These are phyloP conservation scores for Setipinna tenuifilis DNA, from an alignment of 2,797 vertebrate genomes.

Conservation along the genomic window DNA sequence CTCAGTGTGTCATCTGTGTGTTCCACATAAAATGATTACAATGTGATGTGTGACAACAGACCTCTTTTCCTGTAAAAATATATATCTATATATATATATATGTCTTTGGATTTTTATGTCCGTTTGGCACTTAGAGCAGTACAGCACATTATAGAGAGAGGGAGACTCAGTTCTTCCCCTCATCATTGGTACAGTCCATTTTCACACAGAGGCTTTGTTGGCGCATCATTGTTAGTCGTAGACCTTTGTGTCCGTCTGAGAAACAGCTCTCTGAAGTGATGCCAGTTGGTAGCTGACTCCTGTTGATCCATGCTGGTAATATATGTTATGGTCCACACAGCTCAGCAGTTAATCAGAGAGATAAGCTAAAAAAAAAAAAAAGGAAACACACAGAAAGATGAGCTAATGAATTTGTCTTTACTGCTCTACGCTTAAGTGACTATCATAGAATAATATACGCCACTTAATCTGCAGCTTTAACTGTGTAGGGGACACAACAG, in stretches of 20 bases:
- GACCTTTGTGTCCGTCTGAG: neutral
- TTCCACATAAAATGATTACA: neutral
- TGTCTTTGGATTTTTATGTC: neutral
- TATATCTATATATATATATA: no score
- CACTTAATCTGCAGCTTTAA: slow-evolving; percentile 17
- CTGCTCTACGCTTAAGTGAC: slow-evolving; percentile 5
- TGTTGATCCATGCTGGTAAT: neutral
- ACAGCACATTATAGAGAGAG: neutral
- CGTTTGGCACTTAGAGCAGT: neutral
- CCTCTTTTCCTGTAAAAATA: slow-evolving; percentile 31
- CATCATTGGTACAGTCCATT: neutral
- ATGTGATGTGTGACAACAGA: slow-evolving; percentile 31
- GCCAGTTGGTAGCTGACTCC: neutral
- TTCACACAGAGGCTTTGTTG: neutral
- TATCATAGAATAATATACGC: neutral
- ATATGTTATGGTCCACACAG: neutral
- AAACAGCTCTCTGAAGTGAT: neutral
- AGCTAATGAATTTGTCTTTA: slow-evolving; percentile 27
- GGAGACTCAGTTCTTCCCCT: neutral
- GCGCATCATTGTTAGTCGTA: neutral
- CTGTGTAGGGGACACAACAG: slow-evolving; percentile 11
- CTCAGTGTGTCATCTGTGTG: neutral
- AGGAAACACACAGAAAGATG: slow-evolving; percentile 29
- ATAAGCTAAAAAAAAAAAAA: neutral
- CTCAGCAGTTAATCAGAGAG: neutral